Conservation (phyloP, 2,888 invertebrate genomes). For the Eristalinus aeneus region DNA sequence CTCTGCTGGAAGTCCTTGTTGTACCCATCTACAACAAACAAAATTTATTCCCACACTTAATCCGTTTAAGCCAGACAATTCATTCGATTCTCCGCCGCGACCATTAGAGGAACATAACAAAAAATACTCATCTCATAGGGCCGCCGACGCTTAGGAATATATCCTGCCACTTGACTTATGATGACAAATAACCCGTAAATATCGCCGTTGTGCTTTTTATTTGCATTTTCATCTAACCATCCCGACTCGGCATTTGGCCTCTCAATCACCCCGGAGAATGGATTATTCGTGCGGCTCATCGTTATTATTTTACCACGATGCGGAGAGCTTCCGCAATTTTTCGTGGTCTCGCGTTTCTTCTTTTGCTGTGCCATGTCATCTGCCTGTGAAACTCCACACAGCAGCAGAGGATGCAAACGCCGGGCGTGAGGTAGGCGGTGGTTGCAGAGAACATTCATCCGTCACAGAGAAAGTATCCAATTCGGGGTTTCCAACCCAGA, state of each 20-base stretch:
- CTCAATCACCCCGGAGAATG: not conserved
- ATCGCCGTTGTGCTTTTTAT: slow-evolving; percentile 55
- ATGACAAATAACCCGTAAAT: slow-evolving; percentile 62
- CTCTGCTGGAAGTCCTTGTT: too few species aligned
- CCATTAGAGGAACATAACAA: slow-evolving; percentile 11
- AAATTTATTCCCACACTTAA: not conserved
- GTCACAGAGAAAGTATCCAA: not conserved
- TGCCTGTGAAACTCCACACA: not conserved
- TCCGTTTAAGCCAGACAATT: not conserved
- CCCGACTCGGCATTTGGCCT: not conserved
- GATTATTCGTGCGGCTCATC: slow-evolving; percentile 41
- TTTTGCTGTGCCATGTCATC: not conserved
- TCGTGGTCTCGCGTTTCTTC: not conserved
- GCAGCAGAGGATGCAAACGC: not conserved
- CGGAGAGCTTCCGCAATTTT: slow-evolving; percentile 20
- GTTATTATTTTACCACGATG: slow-evolving; percentile 44
- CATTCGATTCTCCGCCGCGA: not conserved
- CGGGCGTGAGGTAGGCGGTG: not conserved
- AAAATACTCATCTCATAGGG: slow-evolving; percentile 46
- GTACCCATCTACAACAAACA: not conserved
- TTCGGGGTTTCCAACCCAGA: not conserved
- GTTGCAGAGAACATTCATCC: slow-evolving; percentile 24
- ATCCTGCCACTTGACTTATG: slow-evolving; percentile 61
- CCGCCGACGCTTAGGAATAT: slow-evolving; percentile 18
- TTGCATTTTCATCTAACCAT: slow-evolving; percentile 46